Evolutionary conservation across 2,797 vertebrate genomes (phyloP).

Genomic region (Epinephelus awoara): DNA sequence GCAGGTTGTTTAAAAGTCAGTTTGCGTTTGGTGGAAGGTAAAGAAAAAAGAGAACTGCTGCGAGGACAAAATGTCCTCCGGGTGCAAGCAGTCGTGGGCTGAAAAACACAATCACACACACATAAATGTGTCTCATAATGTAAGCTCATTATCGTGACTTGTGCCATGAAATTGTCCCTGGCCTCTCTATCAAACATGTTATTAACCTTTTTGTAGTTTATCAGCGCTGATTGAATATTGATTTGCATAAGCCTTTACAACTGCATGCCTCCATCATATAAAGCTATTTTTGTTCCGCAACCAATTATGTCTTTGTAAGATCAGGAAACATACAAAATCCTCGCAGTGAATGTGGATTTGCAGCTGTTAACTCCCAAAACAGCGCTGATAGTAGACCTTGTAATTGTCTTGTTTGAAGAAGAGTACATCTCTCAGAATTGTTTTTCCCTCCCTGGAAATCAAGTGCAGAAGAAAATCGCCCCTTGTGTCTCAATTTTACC

Average conservation of each 20-base stretch:
- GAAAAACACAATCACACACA: conserved; percentile 21
- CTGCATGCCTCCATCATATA: conserved; percentile 18
- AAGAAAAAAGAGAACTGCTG: background rate
- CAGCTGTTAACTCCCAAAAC: conserved; percentile 16
- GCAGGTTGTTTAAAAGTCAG: conserved; percentile 28
- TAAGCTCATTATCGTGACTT: conserved; percentile 36
- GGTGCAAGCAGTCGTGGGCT: conserved; percentile 3
- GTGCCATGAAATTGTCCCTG: conserved; percentile 49
- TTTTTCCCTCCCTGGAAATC: conserved; percentile 14
- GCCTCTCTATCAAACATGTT: conserved; percentile 34
- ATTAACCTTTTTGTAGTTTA: conserved; percentile 35
- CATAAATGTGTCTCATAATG: conserved; percentile 23
- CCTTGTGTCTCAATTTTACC: background rate
- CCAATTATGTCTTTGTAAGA: conserved; percentile 28
- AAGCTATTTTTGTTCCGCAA: conserved; percentile 7
- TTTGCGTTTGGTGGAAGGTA: conserved; percentile 22
- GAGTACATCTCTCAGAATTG: conserved; percentile 17
- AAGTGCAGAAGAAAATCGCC: background rate
- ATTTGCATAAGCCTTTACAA: conserved; percentile 34
- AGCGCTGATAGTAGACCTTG: conserved; percentile 17
- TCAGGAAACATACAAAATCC: conserved; percentile 21
- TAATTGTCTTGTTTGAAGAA: conserved; percentile 36
- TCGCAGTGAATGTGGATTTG: conserved; percentile 28
- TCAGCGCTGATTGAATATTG: conserved; percentile 45
- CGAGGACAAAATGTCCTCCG: conserved; percentile 11